Evolutionary conservation across 2,797 vertebrate species (phyloP).

Genomic region (Spatula clypeata): DNA sequence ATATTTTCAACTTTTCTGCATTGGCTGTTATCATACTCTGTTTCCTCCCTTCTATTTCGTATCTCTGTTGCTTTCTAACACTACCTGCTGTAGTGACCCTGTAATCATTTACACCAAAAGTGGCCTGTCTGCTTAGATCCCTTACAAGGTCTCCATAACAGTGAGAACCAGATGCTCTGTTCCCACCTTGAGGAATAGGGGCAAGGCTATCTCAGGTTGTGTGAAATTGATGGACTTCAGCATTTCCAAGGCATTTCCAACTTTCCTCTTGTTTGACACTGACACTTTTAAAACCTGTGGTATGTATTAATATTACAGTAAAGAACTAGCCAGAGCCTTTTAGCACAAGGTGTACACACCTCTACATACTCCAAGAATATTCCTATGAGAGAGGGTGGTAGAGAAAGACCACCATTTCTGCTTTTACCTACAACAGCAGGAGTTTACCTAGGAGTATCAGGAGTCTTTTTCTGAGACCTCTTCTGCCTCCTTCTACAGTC

Average conservation of each 20-base stretch:
- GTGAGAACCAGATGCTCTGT: background rate
- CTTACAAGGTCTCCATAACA: background rate
- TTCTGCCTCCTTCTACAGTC: background rate
- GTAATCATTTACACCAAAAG: background rate
- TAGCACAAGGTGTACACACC: background rate
- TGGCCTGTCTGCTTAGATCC: background rate
- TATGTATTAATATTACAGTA: background rate
- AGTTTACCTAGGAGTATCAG: background rate
- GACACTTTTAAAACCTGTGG: background rate
- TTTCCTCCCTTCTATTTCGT: background rate
- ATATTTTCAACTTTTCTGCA: background rate
- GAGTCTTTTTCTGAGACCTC: background rate
- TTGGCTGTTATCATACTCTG: background rate
- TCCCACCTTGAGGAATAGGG: background rate
- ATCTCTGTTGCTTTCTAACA: background rate
- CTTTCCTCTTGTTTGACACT: background rate
- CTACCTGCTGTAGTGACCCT: background rate
- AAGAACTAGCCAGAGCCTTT: background rate
- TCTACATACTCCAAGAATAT: background rate
- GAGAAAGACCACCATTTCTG: background rate
- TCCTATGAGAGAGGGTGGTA: fast-evolving
- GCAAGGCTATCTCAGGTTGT: background rate
- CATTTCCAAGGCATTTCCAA: background rate
- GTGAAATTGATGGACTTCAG: background rate
- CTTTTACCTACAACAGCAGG: background rate